phyloP scores from a whole-genome alignment of 1,140 invertebrate species.

The Drosophila fuyamai region DNA sequence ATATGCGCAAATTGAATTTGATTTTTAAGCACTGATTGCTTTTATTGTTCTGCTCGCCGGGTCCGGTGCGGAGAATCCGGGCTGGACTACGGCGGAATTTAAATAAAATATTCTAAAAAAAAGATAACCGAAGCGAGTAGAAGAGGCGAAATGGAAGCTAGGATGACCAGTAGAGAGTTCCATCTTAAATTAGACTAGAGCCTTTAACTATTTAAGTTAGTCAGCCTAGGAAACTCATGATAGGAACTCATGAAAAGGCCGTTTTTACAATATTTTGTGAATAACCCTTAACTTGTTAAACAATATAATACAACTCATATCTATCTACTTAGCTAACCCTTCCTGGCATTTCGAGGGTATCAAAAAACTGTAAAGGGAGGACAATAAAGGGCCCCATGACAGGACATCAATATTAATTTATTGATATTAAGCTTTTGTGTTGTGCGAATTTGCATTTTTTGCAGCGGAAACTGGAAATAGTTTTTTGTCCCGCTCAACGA shows the following conservation, averaged over 20 bases:
- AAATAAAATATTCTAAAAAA: conserved; percentile 75
- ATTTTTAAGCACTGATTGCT: conserved; percentile 82
- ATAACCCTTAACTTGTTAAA: no score
- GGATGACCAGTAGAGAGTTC: conserved; percentile 7
- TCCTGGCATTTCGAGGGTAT: conserved; percentile 5
- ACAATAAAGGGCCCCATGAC: conserved; percentile 2
- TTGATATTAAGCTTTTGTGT: conserved; percentile 64
- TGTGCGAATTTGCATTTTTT: conserved; percentile 46
- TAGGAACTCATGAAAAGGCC: no score
- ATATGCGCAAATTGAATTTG: conserved; percentile 82
- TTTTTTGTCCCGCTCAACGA: conserved; percentile 7
- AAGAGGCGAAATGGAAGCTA: background rate
- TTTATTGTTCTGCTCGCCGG: conserved; percentile 69
- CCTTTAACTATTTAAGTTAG: background rate
- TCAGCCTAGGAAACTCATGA: background rate
- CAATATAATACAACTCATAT: no score
- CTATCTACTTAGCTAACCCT: no score
- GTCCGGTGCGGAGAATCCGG: conserved; percentile 10
- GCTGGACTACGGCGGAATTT: conserved; percentile 45
- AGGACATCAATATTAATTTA: conserved; percentile 55
- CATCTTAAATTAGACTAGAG: conserved; percentile 1
- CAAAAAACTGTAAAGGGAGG: background rate
- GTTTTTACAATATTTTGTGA: no score
- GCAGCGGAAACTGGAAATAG: conserved; percentile 28
- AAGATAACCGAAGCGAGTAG: conserved; percentile 7